Base-by-base conservation (phyloP, 1,140 invertebrate species). In the Bilobella aurantiaca region DNA sequence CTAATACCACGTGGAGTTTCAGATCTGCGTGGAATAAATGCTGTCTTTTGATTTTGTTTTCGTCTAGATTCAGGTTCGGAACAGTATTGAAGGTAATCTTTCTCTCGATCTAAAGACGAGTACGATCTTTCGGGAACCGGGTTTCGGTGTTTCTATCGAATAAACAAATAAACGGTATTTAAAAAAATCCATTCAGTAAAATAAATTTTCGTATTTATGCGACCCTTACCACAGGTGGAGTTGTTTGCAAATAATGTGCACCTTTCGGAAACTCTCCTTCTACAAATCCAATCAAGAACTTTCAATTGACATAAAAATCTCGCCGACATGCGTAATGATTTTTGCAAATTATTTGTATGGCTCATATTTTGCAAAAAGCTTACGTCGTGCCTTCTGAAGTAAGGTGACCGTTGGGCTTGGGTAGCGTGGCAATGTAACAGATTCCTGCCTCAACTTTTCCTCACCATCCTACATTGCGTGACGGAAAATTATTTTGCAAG, bases 341-440 rank as follows among this genome's bases (percentile, higher is more conserved):
- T n/a, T n/a, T n/a, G n/a, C 37, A n/a, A 42, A 42, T 42, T 42
- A 42, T n/a, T 42, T n/a, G 8, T 42, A 12, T 42, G 37, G 8
- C 8, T 42, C 37, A 12, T n/a, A 56, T 56, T 56, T 56, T 23
- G n/a, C n/a, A n/a, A n/a, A n/a, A n/a, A n/a, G n/a, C 75, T 77
- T 79, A 92, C 90, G 90, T 86, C 91, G 82, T 49, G 88, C 89
- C 81, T 91, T 92, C 78, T 93, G 89, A 58, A 93, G 80, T 57
- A 93, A 77, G 1, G 89, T 93, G 69, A 93, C 87, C 2, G 89
- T 91, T 3, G 91, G 89, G 79, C 90, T 92, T 79, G 91, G 90
- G 30, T 87, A 88, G 74, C 83, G 82, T 8, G 90, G 90, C 70
- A 92, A 78, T 61, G 82, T 59, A 31, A 64, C 57, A 28, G 57